phyloP scores from a whole-genome alignment of 2,797 vertebrate species.

The Sebastes taczanowskii region DNA sequence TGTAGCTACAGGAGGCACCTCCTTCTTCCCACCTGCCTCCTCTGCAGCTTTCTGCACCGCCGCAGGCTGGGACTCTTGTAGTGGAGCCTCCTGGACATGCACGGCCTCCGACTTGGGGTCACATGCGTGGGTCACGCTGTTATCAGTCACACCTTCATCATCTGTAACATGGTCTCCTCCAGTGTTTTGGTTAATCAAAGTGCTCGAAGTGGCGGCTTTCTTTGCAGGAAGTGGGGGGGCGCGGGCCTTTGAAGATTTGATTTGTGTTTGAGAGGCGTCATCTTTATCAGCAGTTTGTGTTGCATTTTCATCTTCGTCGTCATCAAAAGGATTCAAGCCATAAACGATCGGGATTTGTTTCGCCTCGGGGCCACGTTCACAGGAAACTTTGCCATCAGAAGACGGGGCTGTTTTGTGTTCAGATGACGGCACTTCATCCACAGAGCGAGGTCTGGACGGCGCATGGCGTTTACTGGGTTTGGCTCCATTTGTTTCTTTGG shows the following conservation, averaged over 20 bases:
- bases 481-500: not conserved
- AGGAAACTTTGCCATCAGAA: not conserved
- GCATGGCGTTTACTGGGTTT: constrained; percentile 69
- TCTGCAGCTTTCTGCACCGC: constrained; percentile 48
- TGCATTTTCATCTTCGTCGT: constrained; percentile 51
- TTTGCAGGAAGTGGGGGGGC: constrained; percentile 72
- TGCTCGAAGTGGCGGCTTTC: not conserved
- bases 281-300: constrained; percentile 17
- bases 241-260: constrained; percentile 62
- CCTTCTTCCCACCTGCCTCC: constrained; percentile 57
- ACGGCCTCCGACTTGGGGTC: constrained; percentile 58
- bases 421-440: constrained; percentile 1
- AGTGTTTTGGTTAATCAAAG: not conserved
- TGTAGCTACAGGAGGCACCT: constrained; percentile 77
- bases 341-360: constrained; percentile 3
- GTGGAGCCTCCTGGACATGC: constrained; percentile 77
- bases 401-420: not conserved
- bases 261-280: constrained; percentile 16
- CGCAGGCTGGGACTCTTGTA: constrained; percentile 77
- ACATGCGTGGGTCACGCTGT: not conserved
- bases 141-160: not conserved
- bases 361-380: not conserved
- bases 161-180: not conserved
- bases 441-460: constrained; percentile 53
- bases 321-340: constrained; percentile 74